Percentiles rank a stretch among this genome's conserved stretches.
Evolutionary conservation across 2,888 invertebrate species (phyloP).

Genomic region (Electrophaes corylata): DNA sequence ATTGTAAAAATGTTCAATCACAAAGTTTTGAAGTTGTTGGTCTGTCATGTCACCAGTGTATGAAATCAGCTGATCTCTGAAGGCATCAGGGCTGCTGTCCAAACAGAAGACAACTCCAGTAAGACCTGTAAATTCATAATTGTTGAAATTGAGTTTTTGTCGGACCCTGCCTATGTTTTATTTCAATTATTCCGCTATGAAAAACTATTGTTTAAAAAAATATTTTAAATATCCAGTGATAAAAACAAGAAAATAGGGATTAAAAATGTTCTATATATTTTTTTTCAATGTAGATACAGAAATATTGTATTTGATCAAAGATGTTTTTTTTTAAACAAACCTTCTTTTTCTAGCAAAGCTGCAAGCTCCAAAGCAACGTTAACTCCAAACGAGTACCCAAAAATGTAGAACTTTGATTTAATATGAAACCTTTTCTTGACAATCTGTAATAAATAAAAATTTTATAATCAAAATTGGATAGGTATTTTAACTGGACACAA

Average conservation of each 20-base stretch:
- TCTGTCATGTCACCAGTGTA: slow-evolving; percentile 46
- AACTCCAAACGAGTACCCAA: slow-evolving; percentile 50
- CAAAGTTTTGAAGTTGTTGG: slow-evolving; percentile 42
- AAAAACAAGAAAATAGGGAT: no score
- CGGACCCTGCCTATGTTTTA: no score
- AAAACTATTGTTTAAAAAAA: no score
- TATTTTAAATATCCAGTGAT: no score
- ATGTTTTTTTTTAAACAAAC: no score
- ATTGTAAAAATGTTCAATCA: background rate
- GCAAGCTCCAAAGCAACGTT: slow-evolving; percentile 53
- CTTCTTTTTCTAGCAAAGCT: slow-evolving; percentile 51
- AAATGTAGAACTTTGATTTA: slow-evolving; percentile 43
- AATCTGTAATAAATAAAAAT: slow-evolving; percentile 40
- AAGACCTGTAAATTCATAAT: background rate
- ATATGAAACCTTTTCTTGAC: slow-evolving; percentile 36
- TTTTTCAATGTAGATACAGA: no score
- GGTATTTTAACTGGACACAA: no score
- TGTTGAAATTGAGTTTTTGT: background rate
- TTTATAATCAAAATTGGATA: no score
- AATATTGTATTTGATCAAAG: no score
- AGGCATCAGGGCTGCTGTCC: slow-evolving; percentile 54
- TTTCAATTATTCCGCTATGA: no score
- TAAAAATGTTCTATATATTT: no score
- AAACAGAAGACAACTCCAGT: slow-evolving; percentile 50
- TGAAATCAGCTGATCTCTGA: slow-evolving; percentile 45